Conservation (phyloP, 2,113 vertebrate genomes). For the Phocoena sinus region DNA sequence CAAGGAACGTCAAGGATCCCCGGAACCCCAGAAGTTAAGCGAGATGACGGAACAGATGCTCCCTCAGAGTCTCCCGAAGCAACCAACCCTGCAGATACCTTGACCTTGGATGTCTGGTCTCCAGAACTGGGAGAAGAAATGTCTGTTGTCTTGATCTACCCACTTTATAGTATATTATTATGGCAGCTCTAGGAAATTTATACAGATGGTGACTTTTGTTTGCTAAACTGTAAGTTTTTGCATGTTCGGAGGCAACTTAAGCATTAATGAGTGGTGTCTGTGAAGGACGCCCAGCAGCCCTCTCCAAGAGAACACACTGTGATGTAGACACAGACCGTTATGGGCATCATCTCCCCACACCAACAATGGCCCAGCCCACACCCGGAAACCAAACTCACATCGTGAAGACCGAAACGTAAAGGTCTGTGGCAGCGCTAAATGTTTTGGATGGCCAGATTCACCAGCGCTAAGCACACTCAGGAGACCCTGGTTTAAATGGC, state of each 20-base stretch:
- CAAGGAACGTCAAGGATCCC: rapidly evolving
- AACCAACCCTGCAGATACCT: not conserved
- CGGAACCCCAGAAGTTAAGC: too few species aligned
- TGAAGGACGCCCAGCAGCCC: rapidly evolving
- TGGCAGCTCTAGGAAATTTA: too few species aligned
- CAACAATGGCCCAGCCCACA: rapidly evolving
- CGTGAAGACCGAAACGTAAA: not conserved
- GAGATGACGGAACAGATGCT: not conserved
- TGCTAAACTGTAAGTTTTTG: not conserved
- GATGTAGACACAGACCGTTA: rapidly evolving
- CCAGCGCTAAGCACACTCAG: not conserved
- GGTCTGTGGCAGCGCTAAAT: not conserved
- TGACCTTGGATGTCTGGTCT: too few species aligned
- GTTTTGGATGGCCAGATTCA: not conserved
- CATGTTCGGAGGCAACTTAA: not conserved
- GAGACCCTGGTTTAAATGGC: not conserved
- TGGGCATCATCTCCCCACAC: rapidly evolving
- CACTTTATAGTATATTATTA: too few species aligned
- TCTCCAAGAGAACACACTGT: rapidly evolving
- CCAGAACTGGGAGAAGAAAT: too few species aligned
- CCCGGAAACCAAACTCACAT: not conserved
- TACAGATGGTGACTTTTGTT: rapidly evolving
- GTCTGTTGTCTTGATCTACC: too few species aligned
- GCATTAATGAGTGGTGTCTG: not conserved
- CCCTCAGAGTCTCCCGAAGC: not conserved